These are phyloP conservation scores for Pterophyllum scalare DNA, from an alignment of 2,113 vertebrate genomes.

Conservation along the genomic window DNA sequence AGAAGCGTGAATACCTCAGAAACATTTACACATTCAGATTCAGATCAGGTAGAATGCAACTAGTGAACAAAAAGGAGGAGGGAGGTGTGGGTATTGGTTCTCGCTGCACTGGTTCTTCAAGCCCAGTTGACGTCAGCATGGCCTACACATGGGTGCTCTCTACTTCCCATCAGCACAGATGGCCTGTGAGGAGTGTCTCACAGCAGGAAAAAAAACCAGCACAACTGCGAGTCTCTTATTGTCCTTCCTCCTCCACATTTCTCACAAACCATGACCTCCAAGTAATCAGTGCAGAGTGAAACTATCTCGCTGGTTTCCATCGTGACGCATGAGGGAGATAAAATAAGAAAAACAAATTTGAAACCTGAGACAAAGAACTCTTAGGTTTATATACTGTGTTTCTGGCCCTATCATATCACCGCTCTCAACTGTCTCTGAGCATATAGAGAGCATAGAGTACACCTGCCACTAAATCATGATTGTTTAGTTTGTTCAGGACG, in stretches of 20 bases:
- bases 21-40: not conserved
- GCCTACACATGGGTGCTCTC: constrained; percentile 49
- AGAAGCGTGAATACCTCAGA: constrained; percentile 6
- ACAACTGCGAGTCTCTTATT: constrained; percentile 52
- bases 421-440: not conserved
- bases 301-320: constrained; percentile 2
- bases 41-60: constrained; percentile 21
- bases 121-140: constrained; percentile 73
- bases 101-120: constrained; percentile 74
- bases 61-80: constrained; percentile 27
- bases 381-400: not conserved
- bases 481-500: constrained; percentile 39
- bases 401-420: not conserved
- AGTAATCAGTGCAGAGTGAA: constrained; percentile 42
- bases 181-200: constrained; percentile 55
- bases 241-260: constrained; percentile 63
- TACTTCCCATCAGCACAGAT: constrained; percentile 73
- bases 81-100: constrained; percentile 42
- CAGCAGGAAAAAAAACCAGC: constrained; percentile 53
- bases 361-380: not conserved
- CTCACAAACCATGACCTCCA: constrained; percentile 62
- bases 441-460: constrained; percentile 28
- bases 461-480: constrained; percentile 54
- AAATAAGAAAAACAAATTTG: constrained; percentile 18
- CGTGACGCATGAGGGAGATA: constrained; percentile 36